Evolutionary conservation across 2,888 invertebrate genomes (phyloP).

Genomic region (Tetranychus piercei): DNA sequence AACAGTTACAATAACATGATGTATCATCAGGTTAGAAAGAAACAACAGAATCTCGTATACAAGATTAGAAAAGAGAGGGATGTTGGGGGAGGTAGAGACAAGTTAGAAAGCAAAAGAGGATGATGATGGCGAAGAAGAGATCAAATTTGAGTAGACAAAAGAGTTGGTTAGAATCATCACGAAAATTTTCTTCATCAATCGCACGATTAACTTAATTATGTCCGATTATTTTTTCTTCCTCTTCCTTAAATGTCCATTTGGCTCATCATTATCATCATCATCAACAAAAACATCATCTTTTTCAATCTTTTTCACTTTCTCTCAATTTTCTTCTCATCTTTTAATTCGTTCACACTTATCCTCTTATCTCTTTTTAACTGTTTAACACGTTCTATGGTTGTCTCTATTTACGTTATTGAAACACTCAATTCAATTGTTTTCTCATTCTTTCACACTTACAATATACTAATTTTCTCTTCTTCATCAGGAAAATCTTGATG

Average conservation of each 20-base stretch:
- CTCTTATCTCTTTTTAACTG: not conserved
- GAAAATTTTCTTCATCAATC: not conserved
- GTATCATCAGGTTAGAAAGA: not conserved
- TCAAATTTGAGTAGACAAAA: not conserved
- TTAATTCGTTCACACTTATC: not conserved
- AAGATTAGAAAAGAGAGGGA: not conserved
- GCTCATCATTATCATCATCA: not conserved
- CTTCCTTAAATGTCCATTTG: not conserved
- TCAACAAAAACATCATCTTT: not conserved
- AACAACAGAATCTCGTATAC: not conserved
- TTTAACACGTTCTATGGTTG: not conserved
- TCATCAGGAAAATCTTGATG: too few relatives aligned
- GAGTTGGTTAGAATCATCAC: not conserved
- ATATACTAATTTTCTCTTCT: too few relatives aligned
- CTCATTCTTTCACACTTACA: too few relatives aligned
- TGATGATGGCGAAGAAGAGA: not conserved
- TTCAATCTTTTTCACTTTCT: not conserved
- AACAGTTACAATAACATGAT: too few relatives aligned
- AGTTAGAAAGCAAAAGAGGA: not conserved
- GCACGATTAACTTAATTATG: conserved; percentile 1
- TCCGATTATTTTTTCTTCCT: not conserved
- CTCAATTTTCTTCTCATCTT: not conserved
- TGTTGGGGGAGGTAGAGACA: not conserved
- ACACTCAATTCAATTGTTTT: too few relatives aligned
- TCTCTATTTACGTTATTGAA: not conserved